These are phyloP conservation scores for Lasioglossum albipes DNA, from an alignment of 1,140 invertebrate genomes.

Conservation along the genomic window DNA sequence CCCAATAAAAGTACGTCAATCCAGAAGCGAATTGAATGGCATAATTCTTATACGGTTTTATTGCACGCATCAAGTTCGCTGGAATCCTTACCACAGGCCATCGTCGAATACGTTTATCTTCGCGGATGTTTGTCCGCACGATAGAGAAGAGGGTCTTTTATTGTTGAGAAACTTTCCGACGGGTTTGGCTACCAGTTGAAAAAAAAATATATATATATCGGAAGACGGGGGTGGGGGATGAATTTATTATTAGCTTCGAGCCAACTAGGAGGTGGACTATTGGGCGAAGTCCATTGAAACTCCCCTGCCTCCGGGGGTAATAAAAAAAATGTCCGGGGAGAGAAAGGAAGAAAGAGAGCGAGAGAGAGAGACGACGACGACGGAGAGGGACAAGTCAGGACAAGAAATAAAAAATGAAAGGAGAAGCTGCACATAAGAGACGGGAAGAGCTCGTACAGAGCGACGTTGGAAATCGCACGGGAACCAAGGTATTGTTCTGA, in stretches of 20 bases:
- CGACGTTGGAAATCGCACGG: constrained; percentile 6
- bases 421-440: neutral
- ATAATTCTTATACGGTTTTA: neutral
- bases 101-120: neutral
- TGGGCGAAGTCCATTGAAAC: constrained; percentile 76
- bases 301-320: constrained; percentile 63
- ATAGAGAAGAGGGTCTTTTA: neutral
- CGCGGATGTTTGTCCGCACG: neutral
- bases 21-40: neutral
- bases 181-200: constrained; percentile 50
- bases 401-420: constrained; percentile 12
- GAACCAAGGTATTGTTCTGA: constrained; percentile 8
- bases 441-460: constrained; percentile 2
- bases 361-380: too few species aligned
- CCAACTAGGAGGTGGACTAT: constrained; percentile 69
- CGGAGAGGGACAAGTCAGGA: neutral
- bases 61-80: neutral
- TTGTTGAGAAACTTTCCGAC: constrained; percentile 32
- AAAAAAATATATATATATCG: constrained; percentile 58
- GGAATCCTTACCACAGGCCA: neutral
- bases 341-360: too few species aligned
- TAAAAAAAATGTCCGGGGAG: constrained; percentile 49
- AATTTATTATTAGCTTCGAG: constrained; percentile 75
- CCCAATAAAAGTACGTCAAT: neutral
- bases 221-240: constrained; percentile 30